phyloP scores from a whole-genome alignment of 2,888 invertebrate species.

The Anodontia alba region DNA sequence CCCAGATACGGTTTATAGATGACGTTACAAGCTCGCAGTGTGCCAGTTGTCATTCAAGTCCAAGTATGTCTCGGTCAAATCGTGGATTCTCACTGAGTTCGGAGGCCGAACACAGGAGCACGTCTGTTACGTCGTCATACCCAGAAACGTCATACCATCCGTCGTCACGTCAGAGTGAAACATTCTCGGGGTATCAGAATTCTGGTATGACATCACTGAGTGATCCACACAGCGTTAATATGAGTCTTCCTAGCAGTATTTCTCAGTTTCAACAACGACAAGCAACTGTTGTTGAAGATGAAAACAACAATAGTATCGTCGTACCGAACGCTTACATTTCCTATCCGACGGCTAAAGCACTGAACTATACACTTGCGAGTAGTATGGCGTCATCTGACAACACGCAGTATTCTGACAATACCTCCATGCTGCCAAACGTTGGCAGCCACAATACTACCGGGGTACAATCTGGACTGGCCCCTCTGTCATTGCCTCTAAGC shows the following conservation, averaged over 20 bases:
- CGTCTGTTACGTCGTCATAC: constrained; percentile 38
- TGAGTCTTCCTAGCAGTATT: constrained; percentile 72
- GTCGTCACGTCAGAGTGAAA: constrained; percentile 37
- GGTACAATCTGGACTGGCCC: constrained; percentile 49
- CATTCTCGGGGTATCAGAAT: constrained; percentile 38
- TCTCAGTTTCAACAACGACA: constrained; percentile 63
- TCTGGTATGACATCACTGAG: constrained; percentile 51
- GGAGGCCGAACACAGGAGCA: constrained; percentile 9
- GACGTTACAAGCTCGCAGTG: constrained; percentile 34
- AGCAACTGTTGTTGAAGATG: constrained; percentile 38
- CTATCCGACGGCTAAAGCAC: constrained; percentile 44
- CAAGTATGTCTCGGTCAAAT: constrained; percentile 33
- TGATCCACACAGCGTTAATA: constrained; percentile 52
- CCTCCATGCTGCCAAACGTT: constrained; percentile 72
- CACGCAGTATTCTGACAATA: constrained; percentile 70
- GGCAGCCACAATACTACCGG: constrained; percentile 69
- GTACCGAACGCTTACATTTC: constrained; percentile 63
- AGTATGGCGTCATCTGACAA: constrained; percentile 64
- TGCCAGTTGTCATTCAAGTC: constrained; percentile 61
- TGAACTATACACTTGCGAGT: constrained; percentile 60
- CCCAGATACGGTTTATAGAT: neutral
- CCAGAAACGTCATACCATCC: constrained; percentile 52
- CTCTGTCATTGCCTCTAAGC: constrained; percentile 27
- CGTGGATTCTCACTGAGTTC: constrained; percentile 23
- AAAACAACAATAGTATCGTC: constrained; percentile 54